Evolutionary conservation across 2,113 vertebrate species (phyloP), one percentile per base, ranked within the genome.

Genomic region (Dipodomys ordii): DNA sequence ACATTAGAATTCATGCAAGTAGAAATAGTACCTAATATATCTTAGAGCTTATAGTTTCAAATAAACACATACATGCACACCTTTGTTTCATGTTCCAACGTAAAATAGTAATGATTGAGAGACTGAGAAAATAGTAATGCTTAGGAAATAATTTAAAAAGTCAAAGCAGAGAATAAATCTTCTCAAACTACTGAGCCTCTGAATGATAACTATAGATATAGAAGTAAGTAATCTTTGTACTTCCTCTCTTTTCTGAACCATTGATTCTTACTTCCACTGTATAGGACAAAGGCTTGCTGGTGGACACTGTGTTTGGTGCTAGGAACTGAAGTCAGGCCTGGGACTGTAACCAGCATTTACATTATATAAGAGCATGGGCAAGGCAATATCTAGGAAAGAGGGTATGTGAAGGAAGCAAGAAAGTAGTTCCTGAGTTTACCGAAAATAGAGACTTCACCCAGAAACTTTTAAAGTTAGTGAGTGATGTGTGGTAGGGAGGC

Each of bases 1-100:
- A 72, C 25, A 73, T 20, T 20, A 82, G 7, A 46, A 78, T 64
- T 92, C 28, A 64, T 73, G 73, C 7, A 39, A 57, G n/a, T 27
- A 93, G 22, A 64, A 76, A 90, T 27, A 83, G 20, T 32, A 68
- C 44, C 4, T 49, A 20, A 8, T 86, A 72, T 22, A 72, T 1
- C 88, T 95, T 65, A 78, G 73, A 83, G 86, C 7, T 76, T 94
- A 53, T 27, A n/a, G 39, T 57, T 92, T 83, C 72, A 89, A 73
- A 49, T 72, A 57, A 71, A 86, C 81, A 74, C 23, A 44, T 13
- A 79, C 20, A 19, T 19, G 67, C 15, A 67, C 6, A 83, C 7
- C 60, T 30, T 8, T 84, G 27, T 57, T 60, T 19, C 18, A 28
- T 57, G 28, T 69, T 30, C 64, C 53, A 16, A 25, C 53, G 27